Conservation (phyloP, 1,140 invertebrate species). For the Zophobas morio region DNA sequence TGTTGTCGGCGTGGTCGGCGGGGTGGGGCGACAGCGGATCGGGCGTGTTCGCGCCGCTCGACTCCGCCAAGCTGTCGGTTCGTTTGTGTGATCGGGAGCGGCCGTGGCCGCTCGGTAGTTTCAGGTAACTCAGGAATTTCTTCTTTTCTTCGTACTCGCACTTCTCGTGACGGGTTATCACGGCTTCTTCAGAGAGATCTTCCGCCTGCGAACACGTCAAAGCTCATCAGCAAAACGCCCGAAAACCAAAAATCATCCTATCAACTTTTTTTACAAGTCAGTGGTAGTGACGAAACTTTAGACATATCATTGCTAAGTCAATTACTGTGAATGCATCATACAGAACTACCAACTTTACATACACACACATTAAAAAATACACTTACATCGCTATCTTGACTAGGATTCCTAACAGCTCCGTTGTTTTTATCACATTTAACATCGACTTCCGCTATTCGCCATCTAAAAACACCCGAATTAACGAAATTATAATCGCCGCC, state of each 20-base stretch:
- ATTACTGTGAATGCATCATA: constrained; percentile 45
- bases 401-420: constrained; percentile 70
- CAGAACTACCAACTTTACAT: constrained; percentile 33
- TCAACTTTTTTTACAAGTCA: constrained; percentile 41
- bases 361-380: background rate
- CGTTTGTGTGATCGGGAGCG: constrained; percentile 74
- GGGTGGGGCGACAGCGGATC: constrained; percentile 71
- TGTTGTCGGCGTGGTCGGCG: constrained; percentile 66
- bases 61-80: constrained; percentile 78
- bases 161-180: constrained; percentile 78
- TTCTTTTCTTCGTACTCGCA: constrained; percentile 86
- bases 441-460: constrained; percentile 73
- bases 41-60: constrained; percentile 81
- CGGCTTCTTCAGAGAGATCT: constrained; percentile 83
- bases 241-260: background rate
- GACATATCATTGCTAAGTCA: constrained; percentile 50
- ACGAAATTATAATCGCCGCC: background rate
- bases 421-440: constrained; percentile 71
- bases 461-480: constrained; percentile 67
- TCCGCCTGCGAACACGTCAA: constrained; percentile 73
- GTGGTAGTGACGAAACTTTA: constrained; percentile 54
- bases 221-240: background rate
- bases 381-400: constrained; percentile 74
- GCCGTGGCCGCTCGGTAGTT: constrained; percentile 74
- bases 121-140: constrained; percentile 81